Percentiles rank a stretch among this genome's conserved stretches.
Evolutionary conservation across 2,888 invertebrate species (phyloP).

Genomic region (Furcula furcula): DNA sequence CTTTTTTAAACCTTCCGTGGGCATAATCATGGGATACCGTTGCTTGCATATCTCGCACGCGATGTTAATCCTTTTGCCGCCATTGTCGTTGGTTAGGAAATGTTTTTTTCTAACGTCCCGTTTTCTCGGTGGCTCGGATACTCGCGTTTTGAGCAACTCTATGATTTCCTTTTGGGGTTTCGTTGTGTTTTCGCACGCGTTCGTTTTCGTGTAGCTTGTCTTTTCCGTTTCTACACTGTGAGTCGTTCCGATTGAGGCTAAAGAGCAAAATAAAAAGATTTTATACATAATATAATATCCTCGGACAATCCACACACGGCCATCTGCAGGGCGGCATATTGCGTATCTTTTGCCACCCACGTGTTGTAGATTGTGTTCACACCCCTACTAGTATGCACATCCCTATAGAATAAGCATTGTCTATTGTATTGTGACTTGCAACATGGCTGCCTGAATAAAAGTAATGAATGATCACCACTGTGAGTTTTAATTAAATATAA

Average conservation of each 20-base stretch:
- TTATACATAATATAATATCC: too few species aligned
- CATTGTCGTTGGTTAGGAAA: background rate
- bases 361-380: too few species aligned
- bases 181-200: background rate
- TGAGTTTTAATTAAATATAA: too few species aligned
- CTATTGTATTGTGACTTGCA: too few species aligned
- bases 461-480: too few species aligned
- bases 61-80: slow-evolving; percentile 17
- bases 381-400: too few species aligned
- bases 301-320: too few species aligned
- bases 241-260: background rate
- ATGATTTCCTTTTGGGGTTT: background rate
- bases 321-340: too few species aligned
- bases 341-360: too few species aligned
- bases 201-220: background rate
- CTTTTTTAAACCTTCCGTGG: slow-evolving; percentile 25
- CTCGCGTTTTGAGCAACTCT: background rate
- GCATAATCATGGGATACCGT: slow-evolving; percentile 38
- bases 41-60: slow-evolving; percentile 14
- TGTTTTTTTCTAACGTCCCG: slow-evolving; percentile 1
- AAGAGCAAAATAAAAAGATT: background rate
- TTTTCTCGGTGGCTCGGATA: background rate
- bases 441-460: too few species aligned
- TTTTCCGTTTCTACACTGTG: background rate
- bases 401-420: too few species aligned